These are phyloP conservation scores for Synanthedon vespiformis DNA, from an alignment of 2,888 invertebrate species.

Conservation along the genomic window DNA sequence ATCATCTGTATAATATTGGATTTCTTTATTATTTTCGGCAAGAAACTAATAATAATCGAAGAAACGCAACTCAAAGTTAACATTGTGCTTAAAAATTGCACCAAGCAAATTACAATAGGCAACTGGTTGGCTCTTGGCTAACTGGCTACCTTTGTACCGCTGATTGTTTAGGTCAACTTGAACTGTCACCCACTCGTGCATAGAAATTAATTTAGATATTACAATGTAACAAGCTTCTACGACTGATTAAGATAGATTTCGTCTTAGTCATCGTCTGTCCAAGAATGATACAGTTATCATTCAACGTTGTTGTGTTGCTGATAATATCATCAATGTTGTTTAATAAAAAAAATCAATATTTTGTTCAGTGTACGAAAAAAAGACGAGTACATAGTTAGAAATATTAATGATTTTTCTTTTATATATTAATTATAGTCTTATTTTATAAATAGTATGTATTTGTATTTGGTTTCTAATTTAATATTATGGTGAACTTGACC, in stretches of 20 bases:
- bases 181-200: slow-evolving; percentile 49
- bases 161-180: slow-evolving; percentile 47
- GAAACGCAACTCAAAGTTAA: too few species aligned
- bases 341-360: too few species aligned
- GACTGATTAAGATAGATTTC: slow-evolving; percentile 34
- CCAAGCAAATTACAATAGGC: slow-evolving; percentile 17
- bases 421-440: too few species aligned
- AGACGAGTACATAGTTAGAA: too few species aligned
- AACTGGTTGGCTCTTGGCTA: slow-evolving; percentile 17
- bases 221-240: slow-evolving; percentile 32
- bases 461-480: too few species aligned
- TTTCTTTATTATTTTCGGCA: too few species aligned
- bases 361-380: too few species aligned
- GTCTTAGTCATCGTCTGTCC: slow-evolving; percentile 12
- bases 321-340: not conserved
- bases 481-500: too few species aligned
- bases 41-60: too few species aligned
- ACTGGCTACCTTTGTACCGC: slow-evolving; percentile 38
- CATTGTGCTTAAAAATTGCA: slow-evolving; percentile 9
- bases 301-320: not conserved
- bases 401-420: too few species aligned
- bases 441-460: too few species aligned
- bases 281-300: not conserved
- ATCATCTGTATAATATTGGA: too few species aligned
- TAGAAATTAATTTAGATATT: slow-evolving; percentile 55